Conservation (phyloP, 1,140 invertebrate species). For the Pantala flavescens region DNA sequence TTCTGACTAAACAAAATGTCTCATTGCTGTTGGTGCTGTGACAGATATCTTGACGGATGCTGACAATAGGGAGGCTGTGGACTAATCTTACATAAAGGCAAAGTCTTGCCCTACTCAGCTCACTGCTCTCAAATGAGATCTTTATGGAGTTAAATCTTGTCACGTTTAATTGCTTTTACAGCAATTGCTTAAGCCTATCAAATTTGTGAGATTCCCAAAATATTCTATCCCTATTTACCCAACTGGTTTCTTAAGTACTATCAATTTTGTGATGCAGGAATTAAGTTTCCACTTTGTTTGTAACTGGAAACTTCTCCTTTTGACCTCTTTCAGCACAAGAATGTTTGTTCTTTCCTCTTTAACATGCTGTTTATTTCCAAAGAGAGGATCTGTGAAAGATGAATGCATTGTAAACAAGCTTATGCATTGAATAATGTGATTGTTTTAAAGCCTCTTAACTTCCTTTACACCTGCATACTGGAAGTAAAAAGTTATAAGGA, state of each 20-base stretch:
- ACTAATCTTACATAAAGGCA: background rate
- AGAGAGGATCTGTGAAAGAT: background rate
- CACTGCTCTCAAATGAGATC: background rate
- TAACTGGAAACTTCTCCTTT: background rate
- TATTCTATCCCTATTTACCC: background rate
- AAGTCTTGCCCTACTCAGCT: background rate
- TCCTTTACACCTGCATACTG: background rate
- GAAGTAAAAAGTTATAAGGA: background rate
- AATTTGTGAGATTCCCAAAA: background rate
- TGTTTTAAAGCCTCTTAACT: background rate
- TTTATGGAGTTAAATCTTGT: background rate
- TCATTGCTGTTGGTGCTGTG: background rate
- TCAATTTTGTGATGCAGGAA: conserved; percentile 1
- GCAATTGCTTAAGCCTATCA: background rate
- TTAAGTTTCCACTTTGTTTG: background rate
- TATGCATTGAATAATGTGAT: background rate
- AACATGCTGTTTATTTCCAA: background rate
- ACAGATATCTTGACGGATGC: background rate
- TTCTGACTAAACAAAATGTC: background rate
- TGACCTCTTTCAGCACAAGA: background rate
- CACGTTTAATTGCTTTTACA: background rate
- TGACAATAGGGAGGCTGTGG: background rate
- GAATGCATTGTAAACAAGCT: background rate
- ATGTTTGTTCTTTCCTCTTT: background rate
- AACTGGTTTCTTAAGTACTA: background rate